Percentiles rank a stretch among this genome's conserved stretches.
Evolutionary conservation across 2,113 vertebrate species (phyloP).

Genomic region (Laticauda colubrina): DNA sequence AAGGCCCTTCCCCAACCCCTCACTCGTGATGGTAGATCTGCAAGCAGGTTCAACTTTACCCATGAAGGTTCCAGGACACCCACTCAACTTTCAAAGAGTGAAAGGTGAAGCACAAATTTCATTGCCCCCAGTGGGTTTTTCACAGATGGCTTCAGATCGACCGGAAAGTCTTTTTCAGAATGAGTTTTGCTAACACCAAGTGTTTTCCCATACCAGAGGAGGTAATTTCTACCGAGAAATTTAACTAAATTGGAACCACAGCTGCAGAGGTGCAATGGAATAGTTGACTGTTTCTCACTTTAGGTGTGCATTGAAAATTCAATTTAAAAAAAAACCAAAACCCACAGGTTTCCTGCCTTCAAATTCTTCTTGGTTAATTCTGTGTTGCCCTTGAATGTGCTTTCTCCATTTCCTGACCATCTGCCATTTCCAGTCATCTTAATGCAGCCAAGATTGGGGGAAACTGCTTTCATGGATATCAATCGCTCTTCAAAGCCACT

Average conservation of each 20-base stretch:
- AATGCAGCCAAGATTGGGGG: neutral
- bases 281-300: neutral
- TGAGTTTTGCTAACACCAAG: neutral
- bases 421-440: neutral
- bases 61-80: neutral
- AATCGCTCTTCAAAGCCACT: neutral
- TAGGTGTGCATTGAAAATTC: neutral
- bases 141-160: neutral
- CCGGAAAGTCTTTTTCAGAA: neutral
- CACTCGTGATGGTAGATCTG: neutral
- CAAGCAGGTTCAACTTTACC: neutral
- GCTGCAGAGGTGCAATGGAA: neutral
- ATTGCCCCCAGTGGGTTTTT: neutral
- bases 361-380: neutral
- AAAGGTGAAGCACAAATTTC: neutral
- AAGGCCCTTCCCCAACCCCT: neutral
- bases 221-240: neutral
- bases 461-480: neutral
- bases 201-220: neutral
- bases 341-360: neutral
- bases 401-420: neutral
- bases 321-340: neutral
- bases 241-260: neutral
- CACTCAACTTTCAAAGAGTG: neutral
- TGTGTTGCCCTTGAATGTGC: neutral